phyloP scores from a whole-genome alignment of 1,140 invertebrate species.

The Cylas formicarius region DNA sequence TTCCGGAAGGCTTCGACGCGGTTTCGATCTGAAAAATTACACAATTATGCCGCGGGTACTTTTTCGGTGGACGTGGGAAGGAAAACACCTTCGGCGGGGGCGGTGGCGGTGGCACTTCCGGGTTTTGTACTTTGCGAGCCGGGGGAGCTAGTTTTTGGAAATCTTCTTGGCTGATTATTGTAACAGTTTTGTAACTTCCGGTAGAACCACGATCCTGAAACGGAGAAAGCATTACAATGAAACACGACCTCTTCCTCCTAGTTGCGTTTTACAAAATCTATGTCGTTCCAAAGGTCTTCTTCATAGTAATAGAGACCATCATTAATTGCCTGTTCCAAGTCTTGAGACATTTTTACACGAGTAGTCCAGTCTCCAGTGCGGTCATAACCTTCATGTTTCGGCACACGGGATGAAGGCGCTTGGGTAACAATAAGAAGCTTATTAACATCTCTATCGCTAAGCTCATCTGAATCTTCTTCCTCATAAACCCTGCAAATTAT shows the following conservation, averaged over 20 bases:
- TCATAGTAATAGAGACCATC: constrained; percentile 94
- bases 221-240: neutral
- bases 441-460: constrained; percentile 88
- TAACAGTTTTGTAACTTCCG: constrained; percentile 76
- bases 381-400: constrained; percentile 84
- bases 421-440: constrained; percentile 95
- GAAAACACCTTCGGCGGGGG: constrained; percentile 48
- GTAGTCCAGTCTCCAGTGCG: constrained; percentile 78
- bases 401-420: constrained; percentile 46
- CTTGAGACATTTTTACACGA: constrained; percentile 86
- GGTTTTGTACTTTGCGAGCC: constrained; percentile 55
- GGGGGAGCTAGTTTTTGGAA: constrained; percentile 74
- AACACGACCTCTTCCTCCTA: constrained; percentile 1
- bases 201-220: constrained; percentile 36
- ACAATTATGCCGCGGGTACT: too few relatives aligned
- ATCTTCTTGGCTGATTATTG: constrained; percentile 79
- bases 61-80: too few relatives aligned
- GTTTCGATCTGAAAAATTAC: constrained; percentile 15
- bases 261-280: constrained; percentile 29
- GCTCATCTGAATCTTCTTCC: constrained; percentile 79
- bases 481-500: too few relatives aligned
- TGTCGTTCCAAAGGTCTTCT: constrained; percentile 70
- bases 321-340: constrained; percentile 88
- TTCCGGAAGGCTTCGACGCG: constrained; percentile 5
- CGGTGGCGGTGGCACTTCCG: constrained; percentile 70